A percentile compares a stretch with the other conserved stretches of the same genome.
Conservation (phyloP, 2,888 invertebrate species). For the Trichopria drosophilae region DNA sequence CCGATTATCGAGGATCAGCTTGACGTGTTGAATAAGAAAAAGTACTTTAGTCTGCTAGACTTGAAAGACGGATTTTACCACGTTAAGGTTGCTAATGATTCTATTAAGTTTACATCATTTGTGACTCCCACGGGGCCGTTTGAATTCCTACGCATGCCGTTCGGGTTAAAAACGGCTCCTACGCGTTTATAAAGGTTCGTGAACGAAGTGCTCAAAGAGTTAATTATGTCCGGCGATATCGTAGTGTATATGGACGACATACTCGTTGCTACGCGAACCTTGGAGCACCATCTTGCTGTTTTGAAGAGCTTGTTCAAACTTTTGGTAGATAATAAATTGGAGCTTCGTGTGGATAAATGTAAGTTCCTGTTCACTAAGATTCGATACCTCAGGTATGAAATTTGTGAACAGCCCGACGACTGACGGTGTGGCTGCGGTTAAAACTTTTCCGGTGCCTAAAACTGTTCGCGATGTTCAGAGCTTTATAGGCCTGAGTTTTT, state of each 20-base stretch:
- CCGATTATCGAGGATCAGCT: conserved; percentile 24
- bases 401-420: conserved; percentile 21
- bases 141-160: conserved; percentile 22
- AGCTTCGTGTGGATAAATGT: conserved; percentile 40
- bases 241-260: conserved; percentile 35
- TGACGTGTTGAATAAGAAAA: conserved; percentile 12
- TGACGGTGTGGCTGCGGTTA: conserved; percentile 11
- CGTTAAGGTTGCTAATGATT: neutral
- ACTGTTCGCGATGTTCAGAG: conserved; percentile 19
- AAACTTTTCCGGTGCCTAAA: conserved; percentile 22
- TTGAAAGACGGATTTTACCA: conserved; percentile 6
- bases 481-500: conserved; percentile 39
- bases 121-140: neutral
- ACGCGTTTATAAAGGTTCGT: conserved; percentile 30
- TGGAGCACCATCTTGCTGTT: conserved; percentile 3
- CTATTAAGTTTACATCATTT: neutral
- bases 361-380: conserved; percentile 34
- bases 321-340: conserved; percentile 28
- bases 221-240: conserved; percentile 28
- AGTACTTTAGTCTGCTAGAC: conserved; percentile 6
- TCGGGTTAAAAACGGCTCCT: conserved; percentile 24
- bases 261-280: conserved; percentile 8
- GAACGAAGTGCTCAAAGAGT: conserved; percentile 26
- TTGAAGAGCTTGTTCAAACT: conserved; percentile 1
- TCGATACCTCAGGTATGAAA: conserved; percentile 39